These are phyloP conservation scores for Andrena hattorfiana DNA, from an alignment of 2,888 invertebrate genomes.

Conservation along the genomic window DNA sequence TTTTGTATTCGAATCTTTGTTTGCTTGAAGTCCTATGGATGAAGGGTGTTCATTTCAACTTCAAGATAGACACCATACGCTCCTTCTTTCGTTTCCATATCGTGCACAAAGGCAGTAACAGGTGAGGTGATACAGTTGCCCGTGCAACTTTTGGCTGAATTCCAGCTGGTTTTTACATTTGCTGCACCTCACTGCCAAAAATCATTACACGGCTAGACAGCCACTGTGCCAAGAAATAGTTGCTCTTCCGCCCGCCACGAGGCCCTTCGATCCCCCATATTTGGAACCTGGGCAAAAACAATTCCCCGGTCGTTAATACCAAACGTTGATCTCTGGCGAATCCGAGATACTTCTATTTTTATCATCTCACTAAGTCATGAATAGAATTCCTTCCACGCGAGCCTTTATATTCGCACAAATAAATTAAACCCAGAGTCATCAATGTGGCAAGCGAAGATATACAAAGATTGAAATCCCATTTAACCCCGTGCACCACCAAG, in stretches of 20 bases:
- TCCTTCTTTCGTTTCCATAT: conserved; percentile 33
- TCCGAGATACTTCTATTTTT: neutral
- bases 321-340: neutral
- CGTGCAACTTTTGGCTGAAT: conserved; percentile 69
- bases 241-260: conserved; percentile 20
- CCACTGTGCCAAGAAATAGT: conserved; percentile 62
- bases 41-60: neutral
- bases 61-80: conserved; percentile 9
- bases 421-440: no score
- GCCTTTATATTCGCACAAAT: no score
- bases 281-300: conserved; percentile 24
- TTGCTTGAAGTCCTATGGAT: neutral
- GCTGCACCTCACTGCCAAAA: conserved; percentile 71
- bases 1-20: neutral
- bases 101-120: conserved; percentile 69
- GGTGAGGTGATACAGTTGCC: conserved; percentile 69
- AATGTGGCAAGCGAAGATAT: no score
- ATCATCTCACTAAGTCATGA: neutral
- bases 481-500: no score
- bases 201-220: conserved; percentile 74
- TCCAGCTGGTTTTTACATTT: conserved; percentile 72
- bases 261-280: conserved; percentile 47
- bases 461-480: no score
- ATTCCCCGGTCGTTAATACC: conserved; percentile 30
- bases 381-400: no score